These are phyloP conservation scores for Drosophila chauvacae DNA, from an alignment of 1,140 invertebrate genomes.

Conservation along the genomic window DNA sequence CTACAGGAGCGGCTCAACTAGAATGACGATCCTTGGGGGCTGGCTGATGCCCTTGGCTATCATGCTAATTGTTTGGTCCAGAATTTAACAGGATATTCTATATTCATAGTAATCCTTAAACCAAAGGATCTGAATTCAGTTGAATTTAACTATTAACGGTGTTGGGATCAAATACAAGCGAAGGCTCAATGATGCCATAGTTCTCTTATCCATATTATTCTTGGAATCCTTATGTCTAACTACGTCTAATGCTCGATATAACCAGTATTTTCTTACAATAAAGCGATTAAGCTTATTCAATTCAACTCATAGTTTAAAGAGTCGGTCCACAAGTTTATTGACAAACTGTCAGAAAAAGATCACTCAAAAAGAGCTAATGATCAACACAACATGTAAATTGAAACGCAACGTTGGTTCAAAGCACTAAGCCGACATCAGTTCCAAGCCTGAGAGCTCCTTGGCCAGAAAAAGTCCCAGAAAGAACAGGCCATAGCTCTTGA, in stretches of 20 bases:
- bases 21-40: neutral
- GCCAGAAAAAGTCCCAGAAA: conserved; percentile 88
- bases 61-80: neutral
- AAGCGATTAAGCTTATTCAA: neutral
- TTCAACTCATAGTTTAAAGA: neutral
- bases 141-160: neutral
- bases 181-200: neutral
- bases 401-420: conserved; percentile 50
- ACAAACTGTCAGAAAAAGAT: neutral
- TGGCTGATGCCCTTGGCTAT: neutral
- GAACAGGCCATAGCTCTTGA: conserved; percentile 89
- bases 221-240: neutral
- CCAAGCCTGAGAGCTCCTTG: conserved; percentile 88
- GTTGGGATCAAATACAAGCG: conserved; percentile 3
- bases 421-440: conserved; percentile 86
- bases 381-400: neutral
- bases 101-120: neutral
- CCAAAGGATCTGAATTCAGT: neutral
- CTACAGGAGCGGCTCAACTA: neutral
- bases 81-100: neutral
- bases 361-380: neutral
- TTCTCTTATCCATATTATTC: neutral
- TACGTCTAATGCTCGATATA: neutral
- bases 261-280: conserved; percentile 10
- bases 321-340: neutral